Evolutionary conservation across 2,888 invertebrate species (phyloP).

Genomic region (Philaethria dido): DNA sequence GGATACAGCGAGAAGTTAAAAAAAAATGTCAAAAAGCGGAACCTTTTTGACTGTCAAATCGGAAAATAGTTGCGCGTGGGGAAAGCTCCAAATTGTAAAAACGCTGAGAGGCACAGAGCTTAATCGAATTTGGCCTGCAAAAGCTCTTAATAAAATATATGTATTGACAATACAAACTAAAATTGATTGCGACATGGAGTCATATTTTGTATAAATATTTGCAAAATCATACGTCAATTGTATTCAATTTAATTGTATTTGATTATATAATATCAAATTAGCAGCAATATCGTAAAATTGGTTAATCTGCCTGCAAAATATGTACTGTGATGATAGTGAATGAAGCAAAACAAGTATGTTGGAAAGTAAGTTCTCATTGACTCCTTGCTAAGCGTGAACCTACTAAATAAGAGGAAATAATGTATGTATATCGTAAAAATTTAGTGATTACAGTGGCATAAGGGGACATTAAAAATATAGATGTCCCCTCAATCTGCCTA

Average conservation of each 20-base stretch:
- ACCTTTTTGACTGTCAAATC: background rate
- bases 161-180: constrained; percentile 13
- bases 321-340: no score
- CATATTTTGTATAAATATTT: constrained; percentile 15
- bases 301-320: background rate
- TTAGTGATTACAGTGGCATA: no score
- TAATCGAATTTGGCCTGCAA: constrained; percentile 7
- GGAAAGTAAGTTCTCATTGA: no score
- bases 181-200: constrained; percentile 13
- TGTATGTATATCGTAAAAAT: no score
- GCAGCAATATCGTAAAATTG: background rate
- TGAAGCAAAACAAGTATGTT: no score
- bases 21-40: background rate
- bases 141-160: constrained; percentile 16
- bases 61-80: background rate
- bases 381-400: no score
- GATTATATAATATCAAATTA: background rate
- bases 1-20: no score
- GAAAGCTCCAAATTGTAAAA: constrained; percentile 3
- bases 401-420: no score
- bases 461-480: no score
- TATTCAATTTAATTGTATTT: background rate
- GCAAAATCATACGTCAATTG: background rate
- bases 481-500: no score
- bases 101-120: background rate